phyloP scores from a whole-genome alignment of 2,888 invertebrate species.

The Julus scandinavius region DNA sequence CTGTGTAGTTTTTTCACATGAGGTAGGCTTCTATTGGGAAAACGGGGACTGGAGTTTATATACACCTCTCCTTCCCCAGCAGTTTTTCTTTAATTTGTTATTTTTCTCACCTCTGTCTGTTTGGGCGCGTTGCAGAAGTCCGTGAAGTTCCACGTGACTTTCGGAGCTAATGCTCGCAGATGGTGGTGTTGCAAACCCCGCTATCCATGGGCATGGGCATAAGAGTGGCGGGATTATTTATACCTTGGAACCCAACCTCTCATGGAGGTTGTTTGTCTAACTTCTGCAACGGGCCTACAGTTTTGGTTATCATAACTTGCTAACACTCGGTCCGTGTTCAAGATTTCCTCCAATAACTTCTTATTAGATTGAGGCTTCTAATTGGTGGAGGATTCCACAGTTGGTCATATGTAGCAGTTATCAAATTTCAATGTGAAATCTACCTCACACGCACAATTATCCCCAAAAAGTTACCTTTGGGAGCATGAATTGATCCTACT shows the following conservation, averaged over 20 bases:
- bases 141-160: not conserved
- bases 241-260: too few species aligned
- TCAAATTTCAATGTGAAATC: conserved; percentile 40
- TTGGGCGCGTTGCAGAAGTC: not conserved
- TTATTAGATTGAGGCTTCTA: not conserved
- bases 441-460: conserved; percentile 28
- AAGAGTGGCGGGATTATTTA: too few species aligned
- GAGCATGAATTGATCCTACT: conserved; percentile 24
- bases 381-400: conserved; percentile 41
- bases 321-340: not conserved
- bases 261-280: too few species aligned
- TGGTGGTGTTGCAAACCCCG: too few species aligned
- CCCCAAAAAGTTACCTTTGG: not conserved
- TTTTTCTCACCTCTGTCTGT: not conserved
- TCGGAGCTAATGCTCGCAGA: not conserved
- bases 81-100: not conserved
- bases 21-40: conserved; percentile 54
- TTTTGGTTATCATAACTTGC: conserved; percentile 20
- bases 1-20: conserved; percentile 54
- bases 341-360: conserved; percentile 1
- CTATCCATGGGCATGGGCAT: too few species aligned
- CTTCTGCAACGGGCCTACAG: not conserved
- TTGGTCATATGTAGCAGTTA: conserved; percentile 25
- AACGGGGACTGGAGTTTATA: conserved; percentile 52
- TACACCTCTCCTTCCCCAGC: not conserved